Evolutionary conservation across 2,113 vertebrate species (phyloP).

Genomic region (Morone saxatilis): DNA sequence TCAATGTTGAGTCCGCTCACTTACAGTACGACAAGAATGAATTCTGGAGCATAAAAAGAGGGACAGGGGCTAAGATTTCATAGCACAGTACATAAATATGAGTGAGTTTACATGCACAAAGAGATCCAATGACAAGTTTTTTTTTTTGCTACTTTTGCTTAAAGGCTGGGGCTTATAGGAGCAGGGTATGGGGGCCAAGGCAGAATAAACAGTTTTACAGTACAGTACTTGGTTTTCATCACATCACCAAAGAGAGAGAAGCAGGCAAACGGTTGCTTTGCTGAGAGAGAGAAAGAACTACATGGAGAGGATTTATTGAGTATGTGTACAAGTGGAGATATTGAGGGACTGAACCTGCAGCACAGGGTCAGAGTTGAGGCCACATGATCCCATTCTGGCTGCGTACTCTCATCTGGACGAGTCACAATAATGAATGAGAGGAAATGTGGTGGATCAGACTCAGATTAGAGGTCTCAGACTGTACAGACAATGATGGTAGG

Average conservation of each 20-base stretch:
- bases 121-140: constrained; percentile 58
- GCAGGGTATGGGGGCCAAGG: constrained; percentile 63
- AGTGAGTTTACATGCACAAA: constrained; percentile 80
- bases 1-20: constrained; percentile 83
- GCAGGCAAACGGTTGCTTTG: constrained; percentile 39
- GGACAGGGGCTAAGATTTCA: constrained; percentile 54
- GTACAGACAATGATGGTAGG: constrained; percentile 43
- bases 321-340: constrained; percentile 50
- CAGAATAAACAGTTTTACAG: constrained; percentile 67
- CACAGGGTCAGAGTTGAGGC: constrained; percentile 37
- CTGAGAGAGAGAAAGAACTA: constrained; percentile 45
- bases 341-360: constrained; percentile 40
- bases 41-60: constrained; percentile 70
- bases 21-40: constrained; percentile 83
- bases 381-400: constrained; percentile 38
- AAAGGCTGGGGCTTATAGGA: constrained; percentile 75
- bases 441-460: constrained; percentile 33
- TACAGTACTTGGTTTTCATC: constrained; percentile 78
- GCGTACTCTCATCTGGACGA: constrained; percentile 12
- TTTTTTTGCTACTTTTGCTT: constrained; percentile 68
- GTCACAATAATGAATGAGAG: constrained; percentile 10
- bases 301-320: constrained; percentile 52
- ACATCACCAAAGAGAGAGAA: constrained; percentile 70
- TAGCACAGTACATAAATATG: constrained; percentile 83
- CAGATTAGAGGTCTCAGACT: constrained; percentile 34